Evolutionary conservation across 2,113 vertebrate species (phyloP).

Genomic region (Haplochromis vanheusdeni): DNA sequence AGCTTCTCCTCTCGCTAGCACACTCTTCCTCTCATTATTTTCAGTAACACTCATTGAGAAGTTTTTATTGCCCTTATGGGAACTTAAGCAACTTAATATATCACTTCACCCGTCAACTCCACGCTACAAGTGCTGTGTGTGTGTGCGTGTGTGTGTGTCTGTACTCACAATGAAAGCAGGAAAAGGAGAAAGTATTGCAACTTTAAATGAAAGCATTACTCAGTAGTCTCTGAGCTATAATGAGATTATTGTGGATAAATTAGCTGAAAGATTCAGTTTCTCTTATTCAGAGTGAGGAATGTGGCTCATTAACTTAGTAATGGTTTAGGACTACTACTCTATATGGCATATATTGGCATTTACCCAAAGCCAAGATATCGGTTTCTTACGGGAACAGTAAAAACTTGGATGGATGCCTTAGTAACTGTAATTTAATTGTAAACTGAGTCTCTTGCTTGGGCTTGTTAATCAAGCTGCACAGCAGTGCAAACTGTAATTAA

Average conservation of each 20-base stretch:
- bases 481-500: neutral
- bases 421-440: neutral
- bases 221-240: neutral
- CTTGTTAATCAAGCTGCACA: neutral
- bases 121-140: neutral
- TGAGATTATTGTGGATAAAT: neutral
- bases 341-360: neutral
- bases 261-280: neutral
- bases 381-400: neutral
- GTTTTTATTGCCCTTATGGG: neutral
- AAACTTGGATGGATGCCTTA: neutral
- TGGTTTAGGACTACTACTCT: neutral
- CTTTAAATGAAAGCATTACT: neutral
- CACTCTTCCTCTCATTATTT: neutral
- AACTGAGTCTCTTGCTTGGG: neutral
- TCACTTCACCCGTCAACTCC: neutral
- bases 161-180: neutral
- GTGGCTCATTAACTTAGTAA: neutral
- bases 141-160: accelerated
- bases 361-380: neutral
- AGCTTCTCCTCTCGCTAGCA: neutral
- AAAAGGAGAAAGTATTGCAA: neutral
- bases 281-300: neutral
- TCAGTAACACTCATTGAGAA: neutral
- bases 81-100: neutral